Evolutionary conservation across 2,888 invertebrate species (phyloP).

Genomic region (Drosophila atroscutellata): DNA sequence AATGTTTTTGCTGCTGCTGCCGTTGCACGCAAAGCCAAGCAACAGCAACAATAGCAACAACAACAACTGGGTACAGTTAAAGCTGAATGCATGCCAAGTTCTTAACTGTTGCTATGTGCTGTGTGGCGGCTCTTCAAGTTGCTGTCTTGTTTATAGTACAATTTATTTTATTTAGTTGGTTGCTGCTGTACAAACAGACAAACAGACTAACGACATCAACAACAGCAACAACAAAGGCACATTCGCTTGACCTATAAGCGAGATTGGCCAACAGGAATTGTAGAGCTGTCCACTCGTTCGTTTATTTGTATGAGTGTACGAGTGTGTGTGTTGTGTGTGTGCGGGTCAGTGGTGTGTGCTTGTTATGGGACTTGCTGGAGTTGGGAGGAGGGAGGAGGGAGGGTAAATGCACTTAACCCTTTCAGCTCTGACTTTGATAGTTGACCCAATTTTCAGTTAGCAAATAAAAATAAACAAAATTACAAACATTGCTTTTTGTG

Average conservation of each 20-base stretch:
- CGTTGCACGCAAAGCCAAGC: slow-evolving; percentile 61
- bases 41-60: slow-evolving; percentile 26
- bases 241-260: slow-evolving; percentile 75
- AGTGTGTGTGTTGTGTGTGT: slow-evolving; percentile 15
- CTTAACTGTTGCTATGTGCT: slow-evolving; percentile 40
- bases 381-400: not conserved
- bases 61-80: slow-evolving; percentile 46
- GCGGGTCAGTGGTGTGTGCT: slow-evolving; percentile 13
- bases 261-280: slow-evolving; percentile 78
- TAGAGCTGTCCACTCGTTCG: slow-evolving; percentile 37
- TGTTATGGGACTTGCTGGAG: slow-evolving; percentile 2
- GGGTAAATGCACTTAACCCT: slow-evolving; percentile 68
- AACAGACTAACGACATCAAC: slow-evolving; percentile 34
- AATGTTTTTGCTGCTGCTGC: slow-evolving; percentile 58
- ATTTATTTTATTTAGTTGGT: slow-evolving; percentile 74
- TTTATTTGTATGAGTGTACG: slow-evolving; percentile 13
- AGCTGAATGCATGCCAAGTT: slow-evolving; percentile 67
- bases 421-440: slow-evolving; percentile 77
- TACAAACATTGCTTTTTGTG: slow-evolving; percentile 56
- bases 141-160: slow-evolving; percentile 68
- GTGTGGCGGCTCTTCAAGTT: slow-evolving; percentile 34
- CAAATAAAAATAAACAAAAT: slow-evolving; percentile 64
- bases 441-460: slow-evolving; percentile 74
- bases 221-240: slow-evolving; percentile 23
- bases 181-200: slow-evolving; percentile 52